Percentiles rank a stretch among this genome's conserved stretches.
These are phyloP conservation scores for Astropecten irregularis DNA, from an alignment of 53 echinoderm and acorn worm genomes.

Conservation along the genomic window DNA sequence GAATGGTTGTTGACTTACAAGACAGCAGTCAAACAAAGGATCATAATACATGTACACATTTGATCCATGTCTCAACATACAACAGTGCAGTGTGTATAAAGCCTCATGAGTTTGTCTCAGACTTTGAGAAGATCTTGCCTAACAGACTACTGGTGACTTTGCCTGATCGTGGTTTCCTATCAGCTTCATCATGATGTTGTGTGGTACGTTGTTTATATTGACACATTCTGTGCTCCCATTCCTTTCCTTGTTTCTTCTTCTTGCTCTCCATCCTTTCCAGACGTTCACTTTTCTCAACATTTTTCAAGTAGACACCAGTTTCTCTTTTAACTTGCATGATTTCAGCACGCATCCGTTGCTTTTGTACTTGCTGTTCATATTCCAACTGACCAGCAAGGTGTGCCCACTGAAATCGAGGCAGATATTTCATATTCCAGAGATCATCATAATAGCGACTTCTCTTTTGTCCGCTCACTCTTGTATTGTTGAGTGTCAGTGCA, in stretches of 20 bases:
- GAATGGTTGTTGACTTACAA: too few relatives aligned
- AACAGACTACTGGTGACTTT: constrained; percentile 72
- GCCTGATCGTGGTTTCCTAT: constrained; percentile 46
- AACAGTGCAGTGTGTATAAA: too few relatives aligned
- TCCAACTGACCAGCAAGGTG: constrained; percentile 84
- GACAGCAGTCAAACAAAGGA: too few relatives aligned
- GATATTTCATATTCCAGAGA: constrained; percentile 91
- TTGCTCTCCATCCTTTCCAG: constrained; percentile 75
- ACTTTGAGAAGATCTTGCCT: constrained; percentile 76
- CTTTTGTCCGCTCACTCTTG: constrained; percentile 74
- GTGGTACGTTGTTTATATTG: constrained; percentile 73
- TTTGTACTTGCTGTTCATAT: constrained; percentile 83
- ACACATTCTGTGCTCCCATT: constrained; percentile 64
- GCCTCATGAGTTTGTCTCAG: not conserved
- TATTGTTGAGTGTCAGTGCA: constrained; percentile 90
- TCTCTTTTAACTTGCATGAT: constrained; percentile 84
- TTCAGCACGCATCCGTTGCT: constrained; percentile 86
- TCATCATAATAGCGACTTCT: constrained; percentile 88
- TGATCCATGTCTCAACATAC: too few relatives aligned
- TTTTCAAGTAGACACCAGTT: constrained; percentile 79
- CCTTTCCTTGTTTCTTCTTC: constrained; percentile 79
- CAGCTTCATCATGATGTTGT: constrained; percentile 38
- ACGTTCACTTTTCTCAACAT: constrained; percentile 74
- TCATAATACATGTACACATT: too few relatives aligned
- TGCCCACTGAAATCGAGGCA: constrained; percentile 87